Base-by-base conservation (phyloP, 2,888 invertebrate species). In the Hydriomena furcata region DNA sequence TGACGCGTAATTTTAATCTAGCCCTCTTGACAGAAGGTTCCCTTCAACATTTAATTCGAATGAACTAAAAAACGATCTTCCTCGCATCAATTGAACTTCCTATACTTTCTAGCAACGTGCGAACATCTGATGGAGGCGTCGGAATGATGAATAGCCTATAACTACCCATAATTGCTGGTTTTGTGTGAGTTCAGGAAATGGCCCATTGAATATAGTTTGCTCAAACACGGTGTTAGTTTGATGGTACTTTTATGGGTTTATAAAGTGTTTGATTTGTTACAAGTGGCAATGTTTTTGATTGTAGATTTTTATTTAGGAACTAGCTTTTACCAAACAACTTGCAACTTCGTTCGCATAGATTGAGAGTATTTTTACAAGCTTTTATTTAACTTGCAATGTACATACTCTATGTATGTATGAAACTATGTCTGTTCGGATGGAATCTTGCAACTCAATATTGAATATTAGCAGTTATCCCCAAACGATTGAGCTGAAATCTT, bases 121-220 rank as follows among this genome's bases (percentile, higher is more conserved):
- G 61, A 61, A 61, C 53, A 53, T 48, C 44, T 28, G 44, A 61
- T 52, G 52, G n/a, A n/a, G n/a, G 49, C 34, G 43, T 17, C 38
- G 25, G 44, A 46, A 51, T 59, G 59, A 61, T 59, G 59, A 58
- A 60, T 60, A 53, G 52, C 51, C 57, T 57, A 53, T 58, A 60
- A 58, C 49, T 41, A 30, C 34, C 42, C 37, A 43, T 55, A 55
- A 55, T 54, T 54, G 54, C 50, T 42, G 34, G 38, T 54, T 54
- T 54, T 50, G 47, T 54, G 50, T 40, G 49, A 49, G 36, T 36
- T 41, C 34, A 41, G 54, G 54, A 50, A 50, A 47, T 52, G 10
- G 12, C 32, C 35, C 34, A 48, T 50, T 50, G 50, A 42, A 54
- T 46, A 50, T 21, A 54, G 38, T 38, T 54, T 50, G 37, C 38